These are phyloP conservation scores for Python bivittatus DNA, from an alignment of 2,113 vertebrate genomes.

Conservation along the genomic window DNA sequence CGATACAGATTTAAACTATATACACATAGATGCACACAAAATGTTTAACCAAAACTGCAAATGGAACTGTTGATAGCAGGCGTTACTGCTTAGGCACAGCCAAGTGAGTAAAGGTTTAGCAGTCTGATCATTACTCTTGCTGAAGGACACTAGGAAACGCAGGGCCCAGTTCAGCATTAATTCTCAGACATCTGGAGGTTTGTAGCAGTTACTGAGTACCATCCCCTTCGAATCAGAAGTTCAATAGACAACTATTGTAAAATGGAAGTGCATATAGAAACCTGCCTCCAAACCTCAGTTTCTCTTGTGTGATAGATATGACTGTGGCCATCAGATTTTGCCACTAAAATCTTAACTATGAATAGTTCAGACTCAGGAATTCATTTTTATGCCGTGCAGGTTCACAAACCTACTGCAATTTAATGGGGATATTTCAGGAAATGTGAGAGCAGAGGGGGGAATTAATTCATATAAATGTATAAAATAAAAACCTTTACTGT, in stretches of 20 bases:
- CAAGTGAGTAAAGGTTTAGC: neutral
- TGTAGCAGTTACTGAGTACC: neutral
- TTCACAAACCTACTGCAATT: neutral
- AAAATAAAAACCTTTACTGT: neutral
- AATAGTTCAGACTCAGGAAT: neutral
- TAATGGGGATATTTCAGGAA: neutral
- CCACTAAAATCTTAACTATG: neutral
- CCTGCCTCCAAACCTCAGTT: too few species aligned
- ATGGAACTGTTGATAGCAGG: neutral
- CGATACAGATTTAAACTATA: neutral
- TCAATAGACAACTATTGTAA: neutral
- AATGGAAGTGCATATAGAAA: neutral
- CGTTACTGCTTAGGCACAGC: neutral
- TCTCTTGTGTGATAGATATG: neutral
- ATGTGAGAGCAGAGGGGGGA: neutral
- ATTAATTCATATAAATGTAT: neutral
- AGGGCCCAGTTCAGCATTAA: neutral
- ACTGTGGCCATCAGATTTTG: neutral
- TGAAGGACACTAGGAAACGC: neutral
- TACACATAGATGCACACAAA: neutral
- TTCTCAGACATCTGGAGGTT: neutral
- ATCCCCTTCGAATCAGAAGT: neutral
- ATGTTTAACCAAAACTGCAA: conserved; percentile 3
- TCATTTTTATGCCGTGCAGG: neutral
- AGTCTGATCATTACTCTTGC: neutral